Percentiles rank a stretch among this genome's conserved stretches.
Conservation (phyloP, 2,113 vertebrate species). For the Thamnophis sirtalis region DNA sequence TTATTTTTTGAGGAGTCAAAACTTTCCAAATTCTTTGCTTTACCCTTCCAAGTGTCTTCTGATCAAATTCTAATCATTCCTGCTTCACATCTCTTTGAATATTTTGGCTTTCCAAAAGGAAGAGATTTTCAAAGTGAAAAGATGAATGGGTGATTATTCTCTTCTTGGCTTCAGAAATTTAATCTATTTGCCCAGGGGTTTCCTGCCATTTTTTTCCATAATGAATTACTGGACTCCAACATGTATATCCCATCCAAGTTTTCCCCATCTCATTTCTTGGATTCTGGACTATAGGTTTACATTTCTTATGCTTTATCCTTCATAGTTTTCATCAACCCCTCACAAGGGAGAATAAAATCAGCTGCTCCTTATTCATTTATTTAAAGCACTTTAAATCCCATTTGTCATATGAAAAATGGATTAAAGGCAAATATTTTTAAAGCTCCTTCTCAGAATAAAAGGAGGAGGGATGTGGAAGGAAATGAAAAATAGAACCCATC, state of each 20-base stretch:
- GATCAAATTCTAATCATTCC: neutral
- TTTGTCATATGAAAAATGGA: neutral
- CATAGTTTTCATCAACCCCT: neutral
- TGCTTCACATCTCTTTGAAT: neutral
- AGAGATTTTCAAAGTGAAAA: neutral
- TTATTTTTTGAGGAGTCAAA: neutral
- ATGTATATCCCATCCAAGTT: neutral
- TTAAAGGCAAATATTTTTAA: neutral
- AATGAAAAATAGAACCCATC: neutral
- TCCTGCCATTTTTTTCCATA: neutral
- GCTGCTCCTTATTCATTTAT: neutral
- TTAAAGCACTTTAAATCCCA: neutral
- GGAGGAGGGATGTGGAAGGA: neutral
- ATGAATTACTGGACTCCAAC: neutral
- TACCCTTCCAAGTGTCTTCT: neutral
- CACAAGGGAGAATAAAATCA: fast-evolving
- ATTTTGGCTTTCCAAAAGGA: neutral
- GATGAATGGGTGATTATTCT: neutral
- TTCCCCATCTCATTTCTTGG: fast-evolving
- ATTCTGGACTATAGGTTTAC: fast-evolving
- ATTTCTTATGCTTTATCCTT: fast-evolving
- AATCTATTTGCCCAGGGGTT: neutral
- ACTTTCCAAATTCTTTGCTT: neutral
- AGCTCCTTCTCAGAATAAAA: neutral
- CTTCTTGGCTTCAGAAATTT: neutral